These are phyloP conservation scores for Aphelocoma californica DNA, from an alignment of 2,797 vertebrate species.

Conservation along the genomic window DNA sequence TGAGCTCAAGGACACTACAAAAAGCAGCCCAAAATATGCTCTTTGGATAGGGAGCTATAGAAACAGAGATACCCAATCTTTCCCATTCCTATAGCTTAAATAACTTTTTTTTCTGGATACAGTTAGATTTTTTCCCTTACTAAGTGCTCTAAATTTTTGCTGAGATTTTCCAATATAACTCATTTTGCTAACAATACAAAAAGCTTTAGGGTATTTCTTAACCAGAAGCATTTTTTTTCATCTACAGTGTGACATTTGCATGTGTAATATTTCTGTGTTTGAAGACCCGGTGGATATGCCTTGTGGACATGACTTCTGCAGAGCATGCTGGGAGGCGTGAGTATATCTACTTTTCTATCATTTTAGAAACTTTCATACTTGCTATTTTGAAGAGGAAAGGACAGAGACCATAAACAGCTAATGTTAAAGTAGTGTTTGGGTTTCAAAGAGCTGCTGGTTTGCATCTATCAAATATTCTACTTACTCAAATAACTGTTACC, in stretches of 20 bases:
- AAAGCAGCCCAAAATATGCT: background rate
- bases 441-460: background rate
- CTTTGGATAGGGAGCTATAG: background rate
- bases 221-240: slow-evolving; percentile 36
- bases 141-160: background rate
- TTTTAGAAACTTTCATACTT: background rate
- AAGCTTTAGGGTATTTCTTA: slow-evolving; percentile 15
- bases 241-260: slow-evolving; percentile 94
- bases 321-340: slow-evolving; percentile 98
- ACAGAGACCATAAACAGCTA: background rate
- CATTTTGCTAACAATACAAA: background rate
- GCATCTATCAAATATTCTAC: background rate
- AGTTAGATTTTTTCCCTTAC: background rate
- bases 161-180: background rate
- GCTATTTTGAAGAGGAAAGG: background rate
- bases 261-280: slow-evolving; percentile 94
- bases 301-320: slow-evolving; percentile 96
- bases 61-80: background rate
- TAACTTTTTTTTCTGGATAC: background rate
- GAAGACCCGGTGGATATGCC: slow-evolving; percentile 97
- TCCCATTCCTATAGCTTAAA: background rate
- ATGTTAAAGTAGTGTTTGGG: background rate
- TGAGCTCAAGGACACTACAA: background rate
- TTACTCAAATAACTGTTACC: background rate
- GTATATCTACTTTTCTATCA: slow-evolving; percentile 56